phyloP scores from a whole-genome alignment of 2,888 invertebrate genomes.

The Ophion slaviceki region DNA sequence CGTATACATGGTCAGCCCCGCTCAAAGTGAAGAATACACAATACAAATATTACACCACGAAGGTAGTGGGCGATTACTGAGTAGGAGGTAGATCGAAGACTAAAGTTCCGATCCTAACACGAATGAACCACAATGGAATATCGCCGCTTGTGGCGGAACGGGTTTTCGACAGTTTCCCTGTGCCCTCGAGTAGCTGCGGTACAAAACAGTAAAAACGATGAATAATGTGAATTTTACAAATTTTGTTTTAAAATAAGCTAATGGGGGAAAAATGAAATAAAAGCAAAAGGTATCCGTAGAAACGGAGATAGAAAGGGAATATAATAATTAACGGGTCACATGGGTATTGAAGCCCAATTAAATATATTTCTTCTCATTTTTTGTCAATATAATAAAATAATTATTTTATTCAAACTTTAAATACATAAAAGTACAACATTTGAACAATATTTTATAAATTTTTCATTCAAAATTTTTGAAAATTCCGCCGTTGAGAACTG shows the following conservation, averaged over 20 bases:
- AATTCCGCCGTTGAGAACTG: no score
- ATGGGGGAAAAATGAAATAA: neutral
- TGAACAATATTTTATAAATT: no score
- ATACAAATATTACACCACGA: no score
- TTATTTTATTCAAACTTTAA: no score
- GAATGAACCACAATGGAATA: no score
- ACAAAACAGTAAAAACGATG: neutral
- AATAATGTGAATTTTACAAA: neutral
- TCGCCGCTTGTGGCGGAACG: neutral
- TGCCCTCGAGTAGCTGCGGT: neutral
- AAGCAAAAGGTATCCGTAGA: neutral
- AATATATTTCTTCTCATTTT: no score
- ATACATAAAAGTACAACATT: no score
- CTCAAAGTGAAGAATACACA: neutral
- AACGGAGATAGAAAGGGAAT: neutral
- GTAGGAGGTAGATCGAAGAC: neutral
- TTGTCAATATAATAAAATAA: no score
- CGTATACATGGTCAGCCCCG: neutral
- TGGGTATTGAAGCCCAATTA: no score
- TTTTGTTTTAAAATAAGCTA: neutral
- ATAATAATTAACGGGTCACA: neutral
- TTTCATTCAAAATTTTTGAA: no score
- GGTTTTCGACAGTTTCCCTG: neutral
- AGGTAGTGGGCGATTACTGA: neutral
- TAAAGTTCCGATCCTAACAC: no score